Percentiles rank a stretch among this genome's conserved stretches.
Evolutionary conservation across 2,113 vertebrate genomes (phyloP).

Genomic region (Phaetusa simplex): DNA sequence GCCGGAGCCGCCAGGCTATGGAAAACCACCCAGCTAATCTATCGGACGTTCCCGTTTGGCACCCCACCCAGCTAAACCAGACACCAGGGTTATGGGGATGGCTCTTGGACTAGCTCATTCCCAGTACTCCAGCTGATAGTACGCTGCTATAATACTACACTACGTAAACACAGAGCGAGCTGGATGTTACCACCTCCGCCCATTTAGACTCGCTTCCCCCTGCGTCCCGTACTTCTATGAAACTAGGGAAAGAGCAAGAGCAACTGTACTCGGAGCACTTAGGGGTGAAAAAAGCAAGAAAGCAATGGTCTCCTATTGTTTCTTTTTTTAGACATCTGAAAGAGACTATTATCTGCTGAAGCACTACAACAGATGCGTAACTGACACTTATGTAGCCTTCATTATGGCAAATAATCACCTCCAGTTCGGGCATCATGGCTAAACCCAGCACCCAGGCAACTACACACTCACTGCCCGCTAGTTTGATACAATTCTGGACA

Average conservation of each 20-base stretch:
- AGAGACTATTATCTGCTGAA: neutral
- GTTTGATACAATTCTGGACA: neutral
- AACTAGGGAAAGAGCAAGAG: neutral
- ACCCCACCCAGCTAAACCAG: neutral
- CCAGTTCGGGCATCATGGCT: neutral
- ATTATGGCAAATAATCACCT: neutral
- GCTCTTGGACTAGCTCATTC: neutral
- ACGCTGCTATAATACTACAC: neutral
- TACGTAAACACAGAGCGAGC: neutral
- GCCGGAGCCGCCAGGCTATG: neutral
- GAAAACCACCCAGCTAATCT: neutral
- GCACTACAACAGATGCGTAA: neutral
- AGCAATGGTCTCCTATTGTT: neutral
- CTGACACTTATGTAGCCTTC: rapidly evolving
- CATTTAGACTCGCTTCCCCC: neutral
- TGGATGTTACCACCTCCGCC: neutral
- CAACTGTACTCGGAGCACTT: neutral
- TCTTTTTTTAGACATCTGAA: neutral
- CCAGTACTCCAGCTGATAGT: neutral
- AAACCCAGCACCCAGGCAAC: neutral
- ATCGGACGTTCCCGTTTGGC: neutral
- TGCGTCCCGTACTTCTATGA: neutral
- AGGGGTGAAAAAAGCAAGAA: neutral
- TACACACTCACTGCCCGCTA: too few species aligned
- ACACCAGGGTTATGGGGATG: neutral